phyloP scores from a whole-genome alignment of 2,888 invertebrate genomes.

The Drosophila pegasa region DNA sequence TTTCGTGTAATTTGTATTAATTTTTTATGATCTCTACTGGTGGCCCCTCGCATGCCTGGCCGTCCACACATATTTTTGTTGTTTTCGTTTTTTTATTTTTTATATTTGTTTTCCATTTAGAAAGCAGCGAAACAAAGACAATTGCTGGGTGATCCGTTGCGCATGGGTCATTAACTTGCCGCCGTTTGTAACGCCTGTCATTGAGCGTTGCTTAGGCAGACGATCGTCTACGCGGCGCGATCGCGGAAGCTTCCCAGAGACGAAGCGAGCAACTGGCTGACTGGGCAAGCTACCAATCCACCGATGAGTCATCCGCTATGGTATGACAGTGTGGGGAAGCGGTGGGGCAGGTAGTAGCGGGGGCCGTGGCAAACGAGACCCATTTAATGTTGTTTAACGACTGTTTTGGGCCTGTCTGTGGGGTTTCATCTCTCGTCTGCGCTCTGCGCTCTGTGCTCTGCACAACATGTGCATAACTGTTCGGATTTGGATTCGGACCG shows the following conservation, averaged over 20 bases:
- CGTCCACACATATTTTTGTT: background rate
- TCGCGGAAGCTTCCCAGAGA: slow-evolving; percentile 61
- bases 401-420: slow-evolving; percentile 61
- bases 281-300: slow-evolving; percentile 17
- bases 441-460: slow-evolving; percentile 24
- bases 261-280: slow-evolving; percentile 7
- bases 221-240: slow-evolving; percentile 47
- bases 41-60: slow-evolving; percentile 30
- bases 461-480: slow-evolving; percentile 77
- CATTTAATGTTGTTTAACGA: slow-evolving; percentile 79
- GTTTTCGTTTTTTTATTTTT: too few relatives aligned
- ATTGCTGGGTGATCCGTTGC: slow-evolving; percentile 68
- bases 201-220: slow-evolving; percentile 77
- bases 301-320: slow-evolving; percentile 46
- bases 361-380: slow-evolving; percentile 58
- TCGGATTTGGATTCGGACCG: slow-evolving; percentile 45
- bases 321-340: background rate
- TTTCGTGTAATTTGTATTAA: slow-evolving; percentile 71
- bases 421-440: slow-evolving; percentile 54
- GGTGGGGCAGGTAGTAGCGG: background rate
- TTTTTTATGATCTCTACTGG: slow-evolving; percentile 71
- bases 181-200: slow-evolving; percentile 77
- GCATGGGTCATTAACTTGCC: slow-evolving; percentile 69
- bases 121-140: slow-evolving; percentile 69
- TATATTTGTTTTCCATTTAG: slow-evolving; percentile 77